These are phyloP conservation scores for Galbula dea DNA, from an alignment of 2,113 vertebrate species.

Conservation along the genomic window DNA sequence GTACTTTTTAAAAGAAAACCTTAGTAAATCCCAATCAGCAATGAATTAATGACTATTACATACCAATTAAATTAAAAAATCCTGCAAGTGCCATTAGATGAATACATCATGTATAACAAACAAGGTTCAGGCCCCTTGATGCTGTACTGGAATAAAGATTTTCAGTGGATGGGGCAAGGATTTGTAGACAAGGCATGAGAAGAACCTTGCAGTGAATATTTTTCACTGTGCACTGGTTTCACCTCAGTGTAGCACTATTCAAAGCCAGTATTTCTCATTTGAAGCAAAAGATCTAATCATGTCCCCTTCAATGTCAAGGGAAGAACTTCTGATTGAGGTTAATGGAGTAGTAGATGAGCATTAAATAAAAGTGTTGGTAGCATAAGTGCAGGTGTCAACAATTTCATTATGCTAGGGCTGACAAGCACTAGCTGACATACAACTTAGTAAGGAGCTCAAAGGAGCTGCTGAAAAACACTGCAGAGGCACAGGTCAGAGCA, in stretches of 20 bases:
- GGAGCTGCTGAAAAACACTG: background rate
- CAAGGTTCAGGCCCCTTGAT: background rate
- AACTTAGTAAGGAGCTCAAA: background rate
- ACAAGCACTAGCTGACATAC: fast-evolving
- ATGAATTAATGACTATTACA: background rate
- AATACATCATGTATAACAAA: background rate
- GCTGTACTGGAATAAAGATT: background rate
- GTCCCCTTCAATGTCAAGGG: background rate
- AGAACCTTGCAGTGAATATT: background rate
- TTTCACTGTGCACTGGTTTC: background rate
- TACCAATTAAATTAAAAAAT: background rate
- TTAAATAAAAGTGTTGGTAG: background rate
- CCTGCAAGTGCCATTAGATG: background rate
- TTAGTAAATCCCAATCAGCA: background rate
- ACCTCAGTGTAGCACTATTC: background rate
- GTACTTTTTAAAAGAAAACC: background rate
- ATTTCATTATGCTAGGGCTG: background rate
- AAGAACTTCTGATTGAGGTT: background rate
- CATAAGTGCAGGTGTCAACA: background rate
- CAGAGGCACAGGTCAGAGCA: background rate
- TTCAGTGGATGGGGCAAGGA: background rate
- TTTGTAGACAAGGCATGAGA: background rate
- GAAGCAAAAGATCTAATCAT: background rate
- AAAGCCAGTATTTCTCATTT: background rate
- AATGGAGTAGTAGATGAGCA: background rate